Percentiles rank a stretch among this genome's conserved stretches.
Evolutionary conservation across 1,140 invertebrate species (phyloP).

Genomic region (Babylonia areolata): DNA sequence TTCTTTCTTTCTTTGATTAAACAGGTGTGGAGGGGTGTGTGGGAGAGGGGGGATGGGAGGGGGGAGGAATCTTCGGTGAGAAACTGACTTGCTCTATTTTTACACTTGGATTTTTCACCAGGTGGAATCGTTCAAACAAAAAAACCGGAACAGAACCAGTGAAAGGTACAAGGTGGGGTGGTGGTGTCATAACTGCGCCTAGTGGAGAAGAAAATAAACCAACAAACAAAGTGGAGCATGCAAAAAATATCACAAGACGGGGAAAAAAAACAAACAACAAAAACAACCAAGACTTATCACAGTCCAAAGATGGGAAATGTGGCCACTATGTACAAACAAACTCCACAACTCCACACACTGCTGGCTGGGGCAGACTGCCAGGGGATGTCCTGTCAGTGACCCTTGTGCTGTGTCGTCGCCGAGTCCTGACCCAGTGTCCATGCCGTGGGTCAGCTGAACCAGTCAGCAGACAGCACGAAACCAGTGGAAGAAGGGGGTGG

Average conservation of each 20-base stretch:
- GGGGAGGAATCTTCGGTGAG: too few relatives aligned
- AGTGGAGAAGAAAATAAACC: neutral
- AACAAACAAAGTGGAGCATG: conserved; percentile 22
- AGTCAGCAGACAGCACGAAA: neutral
- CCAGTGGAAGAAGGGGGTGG: neutral
- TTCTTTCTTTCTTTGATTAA: too few relatives aligned
- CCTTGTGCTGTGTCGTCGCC: neutral
- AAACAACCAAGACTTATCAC: conserved; percentile 13
- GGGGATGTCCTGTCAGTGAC: neutral
- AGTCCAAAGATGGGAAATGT: conserved; percentile 25
- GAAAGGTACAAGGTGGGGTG: neutral
- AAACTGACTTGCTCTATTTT: too few relatives aligned
- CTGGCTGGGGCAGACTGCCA: neutral
- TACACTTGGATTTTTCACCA: too few relatives aligned
- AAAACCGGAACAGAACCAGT: neutral
- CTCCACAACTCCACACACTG: neutral
- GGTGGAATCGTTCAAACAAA: too few relatives aligned
- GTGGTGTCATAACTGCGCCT: conserved; percentile 2
- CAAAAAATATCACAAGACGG: conserved; percentile 14
- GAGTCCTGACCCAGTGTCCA: neutral
- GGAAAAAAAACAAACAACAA: neutral
- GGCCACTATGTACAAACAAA: conserved; percentile 20
- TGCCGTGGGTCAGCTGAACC: neutral
- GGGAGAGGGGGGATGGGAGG: too few relatives aligned
- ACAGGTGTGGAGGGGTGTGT: too few relatives aligned